Base-by-base conservation (phyloP, 37 sponge, comb jelly and placozoan species). In the Lycopodina hypogea region DNA sequence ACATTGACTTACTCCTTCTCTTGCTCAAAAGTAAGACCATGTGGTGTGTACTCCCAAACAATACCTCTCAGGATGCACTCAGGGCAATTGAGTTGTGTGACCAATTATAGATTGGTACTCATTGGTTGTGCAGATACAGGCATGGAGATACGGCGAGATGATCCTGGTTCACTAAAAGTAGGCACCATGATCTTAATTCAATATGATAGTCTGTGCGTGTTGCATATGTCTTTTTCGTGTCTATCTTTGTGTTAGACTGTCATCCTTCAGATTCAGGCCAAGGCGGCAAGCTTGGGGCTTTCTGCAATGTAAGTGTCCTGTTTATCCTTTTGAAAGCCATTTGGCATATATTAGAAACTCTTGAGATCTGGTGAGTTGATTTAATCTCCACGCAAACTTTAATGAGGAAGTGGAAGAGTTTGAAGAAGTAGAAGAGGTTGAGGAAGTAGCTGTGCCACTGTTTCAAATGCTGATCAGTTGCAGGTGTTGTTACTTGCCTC, bases 141-240 rank as follows among this genome's bases (percentile, higher is more conserved):
- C 2, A 88, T 93, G 81, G 92, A 96, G 35, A 93, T 98, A 28
- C 76, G 99, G 36, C 88, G 80, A 84, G 96, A 98, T 74, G 96
- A 98, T 71, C 91, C 99, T 34, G 56, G 79, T 15, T 88, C 99
- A 2, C 77, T 98, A 65, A 98, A 95, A 74, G 95, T 91, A 69
- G n/a, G 57, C 74, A 6, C n/a, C 12, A 14, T 71, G 71, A 12
- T 9, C 9, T 45, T 45, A 9, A 45, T 45, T 45, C 48, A 12
- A 12, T 45, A 9, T 45, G 50, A 21, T 29, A 29, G 38, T 68
- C n/a, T n/a, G 61, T 28, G 4, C 61, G 12, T 29, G 38, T 3
- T 36, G 68, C 7, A 11, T 37, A 36, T 21, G 21, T 32, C 3
- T 24, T 36, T 37, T 35, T 4, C 29, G 68, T 21, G 30, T 30